phyloP scores from a whole-genome alignment of 2,113 vertebrate genomes.

The Poecile atricapillus region DNA sequence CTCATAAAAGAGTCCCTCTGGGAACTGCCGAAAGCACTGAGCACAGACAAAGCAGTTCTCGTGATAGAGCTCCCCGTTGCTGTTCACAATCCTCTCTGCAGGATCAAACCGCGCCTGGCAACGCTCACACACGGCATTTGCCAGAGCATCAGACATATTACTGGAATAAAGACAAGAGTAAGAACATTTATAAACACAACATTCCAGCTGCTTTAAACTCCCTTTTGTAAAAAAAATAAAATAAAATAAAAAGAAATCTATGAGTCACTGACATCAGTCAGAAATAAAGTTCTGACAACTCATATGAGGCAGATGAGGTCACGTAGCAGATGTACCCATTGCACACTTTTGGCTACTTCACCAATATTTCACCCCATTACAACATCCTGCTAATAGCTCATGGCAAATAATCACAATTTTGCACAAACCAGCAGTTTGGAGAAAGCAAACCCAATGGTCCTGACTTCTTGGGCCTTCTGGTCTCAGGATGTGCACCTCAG shows the following conservation, averaged over 20 bases:
- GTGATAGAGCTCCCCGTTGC: conserved; percentile 74
- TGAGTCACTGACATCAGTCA: background rate
- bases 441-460: background rate
- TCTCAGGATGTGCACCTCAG: background rate
- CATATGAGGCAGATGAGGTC: background rate
- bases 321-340: background rate
- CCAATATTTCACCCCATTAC: background rate
- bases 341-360: background rate
- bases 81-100: conserved; percentile 72
- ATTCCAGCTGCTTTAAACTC: background rate
- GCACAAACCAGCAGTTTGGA: background rate
- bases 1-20: conserved; percentile 80
- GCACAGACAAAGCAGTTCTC: conserved; percentile 80
- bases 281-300: background rate
- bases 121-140: conserved; percentile 71
- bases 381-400: background rate
- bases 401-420: background rate
- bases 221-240: background rate
- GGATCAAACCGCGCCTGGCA: conserved; percentile 71
- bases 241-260: too few species aligned
- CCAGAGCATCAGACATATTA: conserved; percentile 76
- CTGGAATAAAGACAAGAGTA: conserved; percentile 12
- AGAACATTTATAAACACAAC: background rate
- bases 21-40: conserved; percentile 79
- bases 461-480: background rate